Evolutionary conservation across 1,140 invertebrate genomes (phyloP).

Genomic region (Batillaria attramentaria): DNA sequence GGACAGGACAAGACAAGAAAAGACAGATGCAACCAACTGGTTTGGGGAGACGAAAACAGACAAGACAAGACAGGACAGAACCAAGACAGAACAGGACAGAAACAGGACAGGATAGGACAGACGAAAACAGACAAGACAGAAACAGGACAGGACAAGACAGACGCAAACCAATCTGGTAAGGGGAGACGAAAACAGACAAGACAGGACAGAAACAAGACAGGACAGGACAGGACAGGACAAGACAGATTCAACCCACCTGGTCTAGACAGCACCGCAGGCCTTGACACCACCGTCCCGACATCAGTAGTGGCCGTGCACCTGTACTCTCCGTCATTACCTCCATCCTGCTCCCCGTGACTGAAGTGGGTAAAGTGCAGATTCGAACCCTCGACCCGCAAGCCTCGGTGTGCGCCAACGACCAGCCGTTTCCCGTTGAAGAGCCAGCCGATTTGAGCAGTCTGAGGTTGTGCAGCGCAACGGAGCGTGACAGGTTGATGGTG

Average conservation of each 20-base stretch:
- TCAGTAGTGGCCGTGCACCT: slow-evolving; percentile 33
- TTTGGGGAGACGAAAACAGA: no score
- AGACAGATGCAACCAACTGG: no score
- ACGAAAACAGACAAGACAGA: no score
- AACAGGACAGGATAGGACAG: no score
- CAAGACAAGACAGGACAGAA: no score
- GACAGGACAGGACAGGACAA: no score
- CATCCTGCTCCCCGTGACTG: not conserved
- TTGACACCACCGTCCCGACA: slow-evolving; percentile 26
- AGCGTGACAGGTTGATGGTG: slow-evolving; percentile 17
- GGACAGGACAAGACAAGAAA: no score
- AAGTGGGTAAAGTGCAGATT: slow-evolving; percentile 25
- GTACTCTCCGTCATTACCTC: slow-evolving; percentile 32
- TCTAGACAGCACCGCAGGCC: slow-evolving; percentile 27
- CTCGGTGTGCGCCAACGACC: slow-evolving; percentile 8
- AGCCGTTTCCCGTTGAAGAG: slow-evolving; percentile 34
- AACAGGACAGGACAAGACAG: no score
- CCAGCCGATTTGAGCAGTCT: slow-evolving; percentile 24
- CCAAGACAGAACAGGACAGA: no score
- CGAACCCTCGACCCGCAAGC: slow-evolving; percentile 1
- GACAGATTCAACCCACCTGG: slow-evolving; percentile 40
- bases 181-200: no score
- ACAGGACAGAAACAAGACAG: no score
- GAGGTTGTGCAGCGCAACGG: slow-evolving; percentile 21
- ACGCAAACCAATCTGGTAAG: no score